Conservation (phyloP, 1,140 invertebrate species). For the Cepaea nemoralis region DNA sequence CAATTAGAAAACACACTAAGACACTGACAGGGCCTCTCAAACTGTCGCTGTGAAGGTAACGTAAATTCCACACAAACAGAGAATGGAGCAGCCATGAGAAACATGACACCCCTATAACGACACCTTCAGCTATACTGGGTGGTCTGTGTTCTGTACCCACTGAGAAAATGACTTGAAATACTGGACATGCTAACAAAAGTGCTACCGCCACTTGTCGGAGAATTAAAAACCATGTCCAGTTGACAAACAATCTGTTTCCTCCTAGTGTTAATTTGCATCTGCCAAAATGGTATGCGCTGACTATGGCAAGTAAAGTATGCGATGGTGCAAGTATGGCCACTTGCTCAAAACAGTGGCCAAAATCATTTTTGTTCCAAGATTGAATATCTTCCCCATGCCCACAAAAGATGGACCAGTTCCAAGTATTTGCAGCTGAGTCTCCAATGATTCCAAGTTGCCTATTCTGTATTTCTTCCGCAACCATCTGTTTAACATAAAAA, state of each 20-base stretch:
- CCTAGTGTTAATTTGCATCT: slow-evolving; percentile 75
- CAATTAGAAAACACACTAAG: slow-evolving; percentile 78
- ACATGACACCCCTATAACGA: slow-evolving; percentile 79
- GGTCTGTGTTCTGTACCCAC: slow-evolving; percentile 74
- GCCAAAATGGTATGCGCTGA: slow-evolving; percentile 83
- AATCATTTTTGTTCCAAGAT: slow-evolving; percentile 73
- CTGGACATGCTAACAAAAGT: slow-evolving; percentile 76
- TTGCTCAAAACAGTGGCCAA: slow-evolving; percentile 86
- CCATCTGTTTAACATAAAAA: background rate
- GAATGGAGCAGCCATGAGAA: slow-evolving; percentile 85
- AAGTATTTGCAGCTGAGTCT: background rate
- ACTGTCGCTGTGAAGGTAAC: slow-evolving; percentile 74
- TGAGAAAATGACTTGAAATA: slow-evolving; percentile 78
- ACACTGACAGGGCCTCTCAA: slow-evolving; percentile 81
- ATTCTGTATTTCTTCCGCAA: background rate
- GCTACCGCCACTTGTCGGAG: slow-evolving; percentile 48
- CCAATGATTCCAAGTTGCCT: background rate
- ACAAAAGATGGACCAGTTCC: slow-evolving; percentile 65
- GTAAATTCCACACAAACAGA: slow-evolving; percentile 80
- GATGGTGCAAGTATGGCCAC: slow-evolving; percentile 78
- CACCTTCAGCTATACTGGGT: slow-evolving; percentile 78
- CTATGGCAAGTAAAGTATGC: slow-evolving; percentile 77
- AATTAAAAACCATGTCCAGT: slow-evolving; percentile 55
- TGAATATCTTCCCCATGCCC: slow-evolving; percentile 62
- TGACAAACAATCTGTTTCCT: slow-evolving; percentile 76